These are phyloP conservation scores for Gandaritis pyraliata DNA, from an alignment of 2,888 invertebrate genomes.

Conservation along the genomic window DNA sequence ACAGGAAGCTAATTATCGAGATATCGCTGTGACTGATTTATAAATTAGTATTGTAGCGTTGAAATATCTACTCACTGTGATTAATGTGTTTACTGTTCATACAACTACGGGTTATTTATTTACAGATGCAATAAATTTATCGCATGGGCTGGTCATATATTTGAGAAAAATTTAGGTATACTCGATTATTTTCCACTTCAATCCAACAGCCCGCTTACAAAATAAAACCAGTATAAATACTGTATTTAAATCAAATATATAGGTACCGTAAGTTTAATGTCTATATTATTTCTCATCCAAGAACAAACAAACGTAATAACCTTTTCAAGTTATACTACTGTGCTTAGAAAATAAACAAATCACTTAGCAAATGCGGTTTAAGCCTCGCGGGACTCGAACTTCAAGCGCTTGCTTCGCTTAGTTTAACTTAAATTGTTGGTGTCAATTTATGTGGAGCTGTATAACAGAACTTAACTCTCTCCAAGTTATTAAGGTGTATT, in stretches of 20 bases:
- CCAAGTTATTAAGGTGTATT: conserved; percentile 31
- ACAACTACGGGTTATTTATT: too few relatives aligned
- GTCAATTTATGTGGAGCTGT: conserved; percentile 44
- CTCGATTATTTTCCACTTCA: too few relatives aligned
- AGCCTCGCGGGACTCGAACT: conserved; percentile 35
- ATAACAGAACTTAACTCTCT: conserved; percentile 33
- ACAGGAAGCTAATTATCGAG: conserved; percentile 50
- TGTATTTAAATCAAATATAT: neutral
- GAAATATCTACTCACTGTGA: too few relatives aligned
- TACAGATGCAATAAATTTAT: too few relatives aligned
- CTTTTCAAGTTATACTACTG: conserved; percentile 18
- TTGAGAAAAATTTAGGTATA: too few relatives aligned
- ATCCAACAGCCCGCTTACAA: too few relatives aligned
- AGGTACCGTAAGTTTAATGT: neutral
- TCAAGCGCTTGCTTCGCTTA: conserved; percentile 37
- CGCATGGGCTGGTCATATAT: too few relatives aligned
- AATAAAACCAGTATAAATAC: neutral
- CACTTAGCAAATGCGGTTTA: conserved; percentile 36
- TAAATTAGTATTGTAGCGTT: too few relatives aligned
- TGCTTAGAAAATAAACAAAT: conserved; percentile 39
- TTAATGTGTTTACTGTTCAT: too few relatives aligned
- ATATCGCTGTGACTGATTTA: conserved; percentile 29
- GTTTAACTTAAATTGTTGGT: conserved; percentile 45
- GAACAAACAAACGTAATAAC: conserved; percentile 3
- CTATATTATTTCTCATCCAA: neutral